Evolutionary conservation across 2,113 vertebrate species (phyloP).

Genomic region (Rattus rattus): DNA sequence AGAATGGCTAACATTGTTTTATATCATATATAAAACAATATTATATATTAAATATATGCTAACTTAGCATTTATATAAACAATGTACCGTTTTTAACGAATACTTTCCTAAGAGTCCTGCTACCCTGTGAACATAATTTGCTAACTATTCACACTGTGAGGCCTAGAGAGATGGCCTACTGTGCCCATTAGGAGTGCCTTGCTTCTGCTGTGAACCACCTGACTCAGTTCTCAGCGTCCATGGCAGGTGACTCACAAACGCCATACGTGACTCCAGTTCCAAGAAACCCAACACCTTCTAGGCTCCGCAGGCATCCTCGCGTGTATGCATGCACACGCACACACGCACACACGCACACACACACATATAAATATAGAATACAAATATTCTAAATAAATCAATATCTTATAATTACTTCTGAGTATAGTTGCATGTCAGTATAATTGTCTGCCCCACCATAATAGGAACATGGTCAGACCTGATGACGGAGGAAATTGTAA

Average conservation of each 20-base stretch:
- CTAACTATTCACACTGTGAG: constrained; percentile 17
- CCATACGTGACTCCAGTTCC: too few species aligned
- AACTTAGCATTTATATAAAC: neutral
- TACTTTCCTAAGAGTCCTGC: constrained; percentile 37
- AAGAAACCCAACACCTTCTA: neutral
- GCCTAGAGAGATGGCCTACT: neutral
- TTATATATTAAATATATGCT: neutral
- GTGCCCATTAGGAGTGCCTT: too few species aligned
- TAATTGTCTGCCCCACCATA: neutral
- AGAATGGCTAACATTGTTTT: neutral
- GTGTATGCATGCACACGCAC: neutral
- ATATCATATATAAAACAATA: too few species aligned
- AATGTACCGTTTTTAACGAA: constrained; percentile 23
- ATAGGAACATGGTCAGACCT: neutral
- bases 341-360: neutral
- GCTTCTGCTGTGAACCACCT: neutral
- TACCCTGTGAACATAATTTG: neutral
- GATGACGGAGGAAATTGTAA: neutral
- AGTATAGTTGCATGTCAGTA: constrained; percentile 4
- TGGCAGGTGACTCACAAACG: too few species aligned
- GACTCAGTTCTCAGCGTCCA: neutral
- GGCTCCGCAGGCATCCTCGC: neutral
- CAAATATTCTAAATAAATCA: neutral
- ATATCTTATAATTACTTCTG: constrained; percentile 9
- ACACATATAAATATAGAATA: neutral